These are phyloP conservation scores for Hirtodrosophila duncani DNA, from an alignment of 2,888 invertebrate genomes.

Conservation along the genomic window DNA sequence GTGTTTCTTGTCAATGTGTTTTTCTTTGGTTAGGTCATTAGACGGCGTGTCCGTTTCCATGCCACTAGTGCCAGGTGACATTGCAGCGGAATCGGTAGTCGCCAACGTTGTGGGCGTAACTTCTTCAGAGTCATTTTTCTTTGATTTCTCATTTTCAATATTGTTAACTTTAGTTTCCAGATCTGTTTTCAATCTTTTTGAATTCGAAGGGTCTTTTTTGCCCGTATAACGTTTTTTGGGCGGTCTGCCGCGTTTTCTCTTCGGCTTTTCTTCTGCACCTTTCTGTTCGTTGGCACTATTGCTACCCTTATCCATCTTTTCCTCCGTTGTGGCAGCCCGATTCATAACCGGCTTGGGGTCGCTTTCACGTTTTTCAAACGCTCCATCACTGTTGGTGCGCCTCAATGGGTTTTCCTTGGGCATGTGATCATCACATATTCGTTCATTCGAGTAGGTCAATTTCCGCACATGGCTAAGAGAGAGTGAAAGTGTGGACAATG, in stretches of 20 bases:
- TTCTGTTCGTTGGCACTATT: not conserved
- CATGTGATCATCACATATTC: conserved; percentile 18
- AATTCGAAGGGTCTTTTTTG: not conserved
- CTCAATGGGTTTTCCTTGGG: conserved; percentile 8
- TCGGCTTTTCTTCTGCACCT: not conserved
- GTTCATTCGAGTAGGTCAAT: conserved; percentile 49
- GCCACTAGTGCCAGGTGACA: too few relatives aligned
- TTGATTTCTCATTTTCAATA: too few relatives aligned
- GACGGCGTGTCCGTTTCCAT: too few relatives aligned
- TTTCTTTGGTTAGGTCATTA: too few relatives aligned
- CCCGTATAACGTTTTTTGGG: conserved; percentile 1
- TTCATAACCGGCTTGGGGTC: not conserved
- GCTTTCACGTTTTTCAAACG: conserved; percentile 10
- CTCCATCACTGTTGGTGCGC: conserved; percentile 33
- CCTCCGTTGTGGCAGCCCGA: conserved; percentile 28
- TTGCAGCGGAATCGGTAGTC: too few relatives aligned
- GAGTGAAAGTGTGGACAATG: too few relatives aligned
- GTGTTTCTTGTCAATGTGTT: too few relatives aligned
- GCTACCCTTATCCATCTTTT: not conserved
- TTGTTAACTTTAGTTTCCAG: not conserved
- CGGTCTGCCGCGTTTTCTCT: conserved; percentile 28
- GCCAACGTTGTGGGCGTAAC: too few relatives aligned
- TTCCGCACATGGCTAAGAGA: conserved; percentile 56
- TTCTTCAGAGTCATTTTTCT: too few relatives aligned
- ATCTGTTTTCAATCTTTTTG: not conserved